These are phyloP conservation scores for Pinna nobilis DNA, from an alignment of 1,140 invertebrate genomes.

Conservation along the genomic window DNA sequence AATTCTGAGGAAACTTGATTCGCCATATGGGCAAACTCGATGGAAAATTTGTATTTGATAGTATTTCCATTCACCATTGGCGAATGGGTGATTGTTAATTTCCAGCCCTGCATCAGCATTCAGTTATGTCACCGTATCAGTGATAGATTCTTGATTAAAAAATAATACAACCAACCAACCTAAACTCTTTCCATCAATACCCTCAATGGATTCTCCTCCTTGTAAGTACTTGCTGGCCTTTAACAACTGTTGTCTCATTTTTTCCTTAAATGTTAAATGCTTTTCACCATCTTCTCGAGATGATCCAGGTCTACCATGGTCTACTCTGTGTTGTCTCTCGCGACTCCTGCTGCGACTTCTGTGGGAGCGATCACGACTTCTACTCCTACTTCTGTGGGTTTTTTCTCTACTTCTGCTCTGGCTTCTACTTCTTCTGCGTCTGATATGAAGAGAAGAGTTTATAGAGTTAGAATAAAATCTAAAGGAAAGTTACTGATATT, in stretches of 20 bases:
- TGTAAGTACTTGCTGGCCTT: slow-evolving; percentile 60
- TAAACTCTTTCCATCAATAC: neutral
- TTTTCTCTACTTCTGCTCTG: slow-evolving; percentile 32
- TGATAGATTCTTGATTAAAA: too few species aligned
- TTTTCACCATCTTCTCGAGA: slow-evolving; percentile 45
- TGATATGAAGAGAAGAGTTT: slow-evolving; percentile 6
- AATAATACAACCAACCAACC: too few species aligned
- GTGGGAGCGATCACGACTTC: slow-evolving; percentile 29
- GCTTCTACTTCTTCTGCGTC: slow-evolving; percentile 36
- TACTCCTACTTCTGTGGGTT: slow-evolving; percentile 35
- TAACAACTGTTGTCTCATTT: slow-evolving; percentile 63
- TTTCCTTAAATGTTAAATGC: slow-evolving; percentile 65
- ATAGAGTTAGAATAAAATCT: slow-evolving; percentile 12
- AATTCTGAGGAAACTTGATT: too few species aligned
- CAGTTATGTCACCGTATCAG: too few species aligned
- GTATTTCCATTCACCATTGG: too few species aligned
- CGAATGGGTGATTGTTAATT: too few species aligned
- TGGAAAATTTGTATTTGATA: too few species aligned
- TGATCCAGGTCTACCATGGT: neutral
- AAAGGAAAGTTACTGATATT: neutral
- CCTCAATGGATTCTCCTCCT: slow-evolving; percentile 31
- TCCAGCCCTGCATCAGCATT: too few species aligned
- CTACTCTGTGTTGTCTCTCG: slow-evolving; percentile 23
- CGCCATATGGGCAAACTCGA: too few species aligned
- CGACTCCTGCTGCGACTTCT: slow-evolving; percentile 45